Percentiles rank a stretch among this genome's conserved stretches.
Evolutionary conservation across 1,140 invertebrate species (phyloP).

Genomic region (Drosophila sucinea): DNA sequence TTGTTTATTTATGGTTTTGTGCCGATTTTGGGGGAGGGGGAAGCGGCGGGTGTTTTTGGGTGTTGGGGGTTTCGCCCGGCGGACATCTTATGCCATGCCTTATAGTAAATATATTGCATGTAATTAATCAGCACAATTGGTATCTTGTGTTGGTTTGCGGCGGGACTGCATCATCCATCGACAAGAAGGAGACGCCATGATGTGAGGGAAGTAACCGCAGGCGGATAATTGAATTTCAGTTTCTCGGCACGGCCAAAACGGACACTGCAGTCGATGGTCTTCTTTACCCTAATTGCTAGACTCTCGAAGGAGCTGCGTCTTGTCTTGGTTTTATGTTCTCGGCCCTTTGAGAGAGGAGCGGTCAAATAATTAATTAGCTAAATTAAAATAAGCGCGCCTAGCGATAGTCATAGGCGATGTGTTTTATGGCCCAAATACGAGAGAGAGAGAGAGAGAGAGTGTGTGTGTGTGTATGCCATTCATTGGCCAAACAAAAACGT

Average conservation of each 20-base stretch:
- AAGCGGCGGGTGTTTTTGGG: no score
- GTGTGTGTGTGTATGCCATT: neutral
- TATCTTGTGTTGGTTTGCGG: constrained; percentile 43
- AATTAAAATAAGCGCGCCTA: constrained; percentile 45
- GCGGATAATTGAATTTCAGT: constrained; percentile 59
- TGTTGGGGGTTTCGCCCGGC: neutral
- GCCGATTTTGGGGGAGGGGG: constrained; percentile 21
- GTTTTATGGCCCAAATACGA: constrained; percentile 56
- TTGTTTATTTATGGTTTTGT: constrained; percentile 65
- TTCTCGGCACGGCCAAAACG: neutral
- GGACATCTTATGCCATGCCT: constrained; percentile 6
- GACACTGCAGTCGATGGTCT: constrained; percentile 46
- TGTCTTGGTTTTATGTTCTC: constrained; percentile 47
- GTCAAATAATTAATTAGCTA: constrained; percentile 59
- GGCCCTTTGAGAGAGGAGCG: constrained; percentile 34
- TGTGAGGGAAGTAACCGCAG: constrained; percentile 36
- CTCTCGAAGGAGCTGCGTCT: neutral
- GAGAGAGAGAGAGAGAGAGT: no score
- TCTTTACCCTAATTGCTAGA: constrained; percentile 39
- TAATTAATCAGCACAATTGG: constrained; percentile 68
- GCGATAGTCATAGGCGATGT: constrained; percentile 39
- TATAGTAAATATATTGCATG: constrained; percentile 64
- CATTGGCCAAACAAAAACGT: constrained; percentile 2
- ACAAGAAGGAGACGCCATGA: constrained; percentile 46
- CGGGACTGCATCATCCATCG: constrained; percentile 44